Conservation (phyloP, 2,888 invertebrate species). For the Agonopterix arenella region DNA sequence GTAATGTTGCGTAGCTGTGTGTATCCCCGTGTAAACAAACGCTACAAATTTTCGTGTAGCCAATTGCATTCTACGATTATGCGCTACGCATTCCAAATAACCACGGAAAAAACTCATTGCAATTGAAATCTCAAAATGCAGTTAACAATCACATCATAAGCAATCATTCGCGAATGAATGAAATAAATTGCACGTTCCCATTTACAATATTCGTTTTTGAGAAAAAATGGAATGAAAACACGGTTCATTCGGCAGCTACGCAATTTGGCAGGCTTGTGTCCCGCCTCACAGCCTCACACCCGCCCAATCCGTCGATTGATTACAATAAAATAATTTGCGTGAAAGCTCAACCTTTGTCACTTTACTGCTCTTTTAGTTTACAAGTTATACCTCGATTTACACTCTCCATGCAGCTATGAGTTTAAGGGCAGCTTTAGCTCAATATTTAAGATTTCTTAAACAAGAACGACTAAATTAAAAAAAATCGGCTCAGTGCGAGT, state of each 20-base stretch:
- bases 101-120: background rate
- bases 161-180: constrained; percentile 59
- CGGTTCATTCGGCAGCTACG: constrained; percentile 40
- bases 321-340: constrained; percentile 52
- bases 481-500: too few species aligned
- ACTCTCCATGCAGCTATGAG: too few species aligned
- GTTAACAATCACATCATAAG: constrained; percentile 66
- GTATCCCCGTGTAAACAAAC: too few species aligned
- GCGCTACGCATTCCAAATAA: too few species aligned
- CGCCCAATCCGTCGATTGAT: constrained; percentile 44
- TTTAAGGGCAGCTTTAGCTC: too few species aligned
- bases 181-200: constrained; percentile 62
- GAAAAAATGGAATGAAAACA: constrained; percentile 54
- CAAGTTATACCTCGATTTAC: too few species aligned
- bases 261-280: constrained; percentile 56
- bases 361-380: constrained; percentile 19
- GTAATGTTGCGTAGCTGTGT: too few species aligned
- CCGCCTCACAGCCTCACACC: constrained; percentile 10
- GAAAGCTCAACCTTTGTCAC: constrained; percentile 37
- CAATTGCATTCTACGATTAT: too few species aligned
- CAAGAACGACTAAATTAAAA: too few species aligned
- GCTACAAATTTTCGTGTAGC: too few species aligned
- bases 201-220: constrained; percentile 57
- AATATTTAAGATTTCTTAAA: too few species aligned
- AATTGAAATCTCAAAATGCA: constrained; percentile 29